phyloP scores from a whole-genome alignment of 1,140 invertebrate genomes.

The Pollicipes pollicipes region DNA sequence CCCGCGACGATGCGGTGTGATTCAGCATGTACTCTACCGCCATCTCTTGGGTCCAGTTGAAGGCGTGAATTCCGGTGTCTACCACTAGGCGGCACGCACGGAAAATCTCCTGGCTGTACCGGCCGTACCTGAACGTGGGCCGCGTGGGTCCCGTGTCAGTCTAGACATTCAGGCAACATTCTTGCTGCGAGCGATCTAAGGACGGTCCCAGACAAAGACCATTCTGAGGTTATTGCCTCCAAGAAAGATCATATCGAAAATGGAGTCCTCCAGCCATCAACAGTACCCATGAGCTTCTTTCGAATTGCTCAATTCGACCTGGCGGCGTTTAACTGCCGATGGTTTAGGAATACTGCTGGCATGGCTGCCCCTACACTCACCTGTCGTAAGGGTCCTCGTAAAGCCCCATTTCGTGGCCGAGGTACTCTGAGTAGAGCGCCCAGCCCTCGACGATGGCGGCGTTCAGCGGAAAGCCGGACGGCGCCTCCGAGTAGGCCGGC shows the following conservation, averaged over 20 bases:
- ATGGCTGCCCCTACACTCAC: slow-evolving; percentile 17
- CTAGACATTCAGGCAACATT: too few relatives aligned
- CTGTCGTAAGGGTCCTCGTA: slow-evolving; percentile 24
- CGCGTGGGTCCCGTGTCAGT: slow-evolving; percentile 20
- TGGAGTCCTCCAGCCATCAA: too few relatives aligned
- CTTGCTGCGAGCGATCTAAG: slow-evolving; percentile 22
- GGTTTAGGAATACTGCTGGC: too few relatives aligned
- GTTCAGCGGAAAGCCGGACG: slow-evolving; percentile 29
- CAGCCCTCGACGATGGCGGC: slow-evolving; percentile 30
- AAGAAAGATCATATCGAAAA: too few relatives aligned
- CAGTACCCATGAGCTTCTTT: too few relatives aligned
- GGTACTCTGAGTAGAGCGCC: slow-evolving; percentile 29
- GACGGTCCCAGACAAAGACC: neutral
- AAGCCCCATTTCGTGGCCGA: slow-evolving; percentile 29
- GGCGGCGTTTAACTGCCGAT: too few relatives aligned
- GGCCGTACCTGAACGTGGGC: slow-evolving; percentile 27
- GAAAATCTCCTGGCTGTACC: slow-evolving; percentile 28
- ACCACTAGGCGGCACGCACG: slow-evolving; percentile 30
- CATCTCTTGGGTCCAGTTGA: slow-evolving; percentile 27
- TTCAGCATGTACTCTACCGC: slow-evolving; percentile 28
- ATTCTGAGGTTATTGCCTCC: too few relatives aligned
- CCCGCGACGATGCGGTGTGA: slow-evolving; percentile 21
- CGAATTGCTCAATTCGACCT: too few relatives aligned
- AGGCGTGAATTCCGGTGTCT: slow-evolving; percentile 31
- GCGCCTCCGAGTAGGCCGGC: slow-evolving; percentile 17